Conservation (phyloP, 2,797 vertebrate species). For the Crocidura indochinensis region DNA sequence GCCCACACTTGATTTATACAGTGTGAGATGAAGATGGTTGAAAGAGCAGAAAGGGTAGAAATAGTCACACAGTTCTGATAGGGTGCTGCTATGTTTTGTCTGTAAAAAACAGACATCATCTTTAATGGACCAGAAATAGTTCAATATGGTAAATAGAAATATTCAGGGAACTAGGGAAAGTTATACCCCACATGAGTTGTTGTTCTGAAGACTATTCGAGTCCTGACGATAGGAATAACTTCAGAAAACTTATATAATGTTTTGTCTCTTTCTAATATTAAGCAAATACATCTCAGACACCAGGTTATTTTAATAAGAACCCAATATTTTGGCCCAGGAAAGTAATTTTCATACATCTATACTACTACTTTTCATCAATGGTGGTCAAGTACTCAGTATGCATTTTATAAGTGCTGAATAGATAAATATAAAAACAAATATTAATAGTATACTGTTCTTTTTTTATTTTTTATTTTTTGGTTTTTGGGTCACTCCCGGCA, state of each 20-base stretch:
- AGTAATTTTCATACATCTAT: slow-evolving; percentile 68
- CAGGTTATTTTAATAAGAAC: slow-evolving; percentile 64
- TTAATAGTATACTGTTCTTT: slow-evolving; percentile 75
- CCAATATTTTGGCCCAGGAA: slow-evolving; percentile 67
- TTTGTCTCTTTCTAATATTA: slow-evolving; percentile 55
- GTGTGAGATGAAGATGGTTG: not conserved
- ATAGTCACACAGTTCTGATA: not conserved
- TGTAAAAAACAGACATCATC: not conserved
- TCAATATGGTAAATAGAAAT: slow-evolving; percentile 7
- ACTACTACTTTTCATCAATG: slow-evolving; percentile 55
- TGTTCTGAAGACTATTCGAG: slow-evolving; percentile 30
- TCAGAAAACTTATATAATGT: slow-evolving; percentile 21
- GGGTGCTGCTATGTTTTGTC: not conserved
- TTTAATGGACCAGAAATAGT: not conserved
- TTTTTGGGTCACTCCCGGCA: too few relatives aligned
- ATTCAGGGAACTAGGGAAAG: not conserved
- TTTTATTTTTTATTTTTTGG: too few relatives aligned
- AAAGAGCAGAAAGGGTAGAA: not conserved
- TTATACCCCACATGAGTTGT: not conserved
- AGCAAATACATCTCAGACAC: slow-evolving; percentile 57
- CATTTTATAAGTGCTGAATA: slow-evolving; percentile 74
- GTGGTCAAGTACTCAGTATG: slow-evolving; percentile 55
- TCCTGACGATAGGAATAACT: not conserved
- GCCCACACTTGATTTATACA: not conserved
- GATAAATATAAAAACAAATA: slow-evolving; percentile 51